These are phyloP conservation scores for Nebria ingens DNA, from an alignment of 1,140 invertebrate genomes.

Conservation along the genomic window DNA sequence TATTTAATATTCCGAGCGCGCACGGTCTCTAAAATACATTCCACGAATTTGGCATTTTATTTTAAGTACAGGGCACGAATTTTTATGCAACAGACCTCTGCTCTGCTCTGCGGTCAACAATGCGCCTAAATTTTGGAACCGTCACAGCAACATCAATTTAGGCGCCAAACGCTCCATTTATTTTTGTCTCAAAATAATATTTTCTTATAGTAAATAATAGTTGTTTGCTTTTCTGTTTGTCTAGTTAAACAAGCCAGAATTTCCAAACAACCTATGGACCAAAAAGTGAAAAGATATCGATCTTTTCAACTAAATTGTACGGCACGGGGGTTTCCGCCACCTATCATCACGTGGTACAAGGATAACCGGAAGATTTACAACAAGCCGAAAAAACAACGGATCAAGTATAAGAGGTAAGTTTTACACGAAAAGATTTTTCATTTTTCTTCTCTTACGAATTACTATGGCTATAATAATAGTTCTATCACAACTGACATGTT, in stretches of 20 bases:
- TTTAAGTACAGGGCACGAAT: slow-evolving; percentile 4
- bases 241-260: background rate
- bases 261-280: background rate
- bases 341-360: slow-evolving; percentile 59
- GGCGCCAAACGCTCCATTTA: too few species aligned
- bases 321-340: slow-evolving; percentile 52
- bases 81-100: background rate
- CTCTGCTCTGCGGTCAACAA: background rate
- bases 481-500: too few species aligned
- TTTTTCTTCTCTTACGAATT: too few species aligned
- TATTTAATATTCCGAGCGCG: slow-evolving; percentile 5
- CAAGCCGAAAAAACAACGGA: slow-evolving; percentile 35
- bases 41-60: slow-evolving; percentile 7
- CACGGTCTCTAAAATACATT: slow-evolving; percentile 4
- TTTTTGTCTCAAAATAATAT: background rate
- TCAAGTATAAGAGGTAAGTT: slow-evolving; percentile 36
- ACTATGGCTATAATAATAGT: too few species aligned
- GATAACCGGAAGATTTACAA: slow-evolving; percentile 49
- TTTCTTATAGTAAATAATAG: background rate
- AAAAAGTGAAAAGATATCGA: background rate
- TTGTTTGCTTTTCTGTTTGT: background rate
- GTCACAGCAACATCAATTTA: too few species aligned
- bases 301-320: slow-evolving; percentile 49
- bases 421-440: too few species aligned
- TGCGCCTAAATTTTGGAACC: too few species aligned